Percentiles rank a stretch among this genome's conserved stretches.
Evolutionary conservation across 37 sponge, comb jelly and placozoan species (phyloP).

Genomic region (Dysidea cf. avara): DNA sequence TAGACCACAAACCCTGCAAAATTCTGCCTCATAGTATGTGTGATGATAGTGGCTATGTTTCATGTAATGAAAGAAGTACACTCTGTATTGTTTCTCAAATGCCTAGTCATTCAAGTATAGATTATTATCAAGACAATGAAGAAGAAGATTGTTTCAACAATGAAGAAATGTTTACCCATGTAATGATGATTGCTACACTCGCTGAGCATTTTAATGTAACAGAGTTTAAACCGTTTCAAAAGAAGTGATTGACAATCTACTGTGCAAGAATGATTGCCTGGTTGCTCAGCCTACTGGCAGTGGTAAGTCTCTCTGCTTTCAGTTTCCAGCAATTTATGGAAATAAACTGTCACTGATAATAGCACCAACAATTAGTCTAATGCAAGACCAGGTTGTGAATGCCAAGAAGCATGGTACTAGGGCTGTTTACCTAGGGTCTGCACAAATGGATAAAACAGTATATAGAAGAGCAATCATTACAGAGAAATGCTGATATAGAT

Average conservation of each 20-base stretch:
- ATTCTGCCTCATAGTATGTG: too few species aligned
- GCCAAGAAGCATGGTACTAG: too few species aligned
- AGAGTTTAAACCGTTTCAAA: slow-evolving; percentile 22
- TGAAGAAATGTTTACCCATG: slow-evolving; percentile 9
- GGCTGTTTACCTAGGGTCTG: too few species aligned
- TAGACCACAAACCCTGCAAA: slow-evolving; percentile 2
- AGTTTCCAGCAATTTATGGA: slow-evolving; percentile 19
- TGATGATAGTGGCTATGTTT: too few species aligned
- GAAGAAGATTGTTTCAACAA: too few species aligned
- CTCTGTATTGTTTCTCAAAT: too few species aligned
- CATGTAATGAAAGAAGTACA: too few species aligned
- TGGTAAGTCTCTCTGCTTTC: slow-evolving; percentile 33
- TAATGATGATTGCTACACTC: slow-evolving; percentile 14
- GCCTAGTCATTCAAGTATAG: too few species aligned
- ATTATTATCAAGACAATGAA: too few species aligned
- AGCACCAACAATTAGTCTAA: slow-evolving; percentile 37
- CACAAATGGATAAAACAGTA: too few species aligned
- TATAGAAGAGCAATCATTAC: too few species aligned
- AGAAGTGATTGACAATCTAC: slow-evolving; percentile 4
- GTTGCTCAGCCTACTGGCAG: slow-evolving; percentile 32
- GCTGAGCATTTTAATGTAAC: slow-evolving; percentile 28
- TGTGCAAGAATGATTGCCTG: slow-evolving; percentile 1
- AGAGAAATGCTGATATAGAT: too few species aligned
- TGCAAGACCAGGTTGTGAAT: slow-evolving; percentile 12
- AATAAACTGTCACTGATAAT: slow-evolving; percentile 15